Conservation (phyloP, 2,113 vertebrate species). For the Dinomys branickii region DNA sequence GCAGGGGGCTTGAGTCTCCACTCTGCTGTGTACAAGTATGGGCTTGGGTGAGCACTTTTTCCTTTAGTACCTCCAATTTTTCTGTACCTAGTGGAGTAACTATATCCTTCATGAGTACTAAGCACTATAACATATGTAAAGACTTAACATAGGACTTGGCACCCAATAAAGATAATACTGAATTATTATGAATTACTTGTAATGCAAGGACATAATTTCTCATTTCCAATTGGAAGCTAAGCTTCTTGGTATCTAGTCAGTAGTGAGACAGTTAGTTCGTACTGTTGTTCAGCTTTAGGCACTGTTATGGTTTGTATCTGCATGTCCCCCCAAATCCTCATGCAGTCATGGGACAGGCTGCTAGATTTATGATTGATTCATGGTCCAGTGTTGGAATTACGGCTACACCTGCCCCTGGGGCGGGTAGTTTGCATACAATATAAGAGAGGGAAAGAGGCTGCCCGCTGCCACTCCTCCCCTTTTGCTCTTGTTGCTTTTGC, state of each 20-base stretch:
- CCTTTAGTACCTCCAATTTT: background rate
- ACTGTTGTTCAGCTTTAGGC: background rate
- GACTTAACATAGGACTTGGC: background rate
- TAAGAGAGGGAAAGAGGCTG: too few species aligned
- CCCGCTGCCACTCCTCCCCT: too few species aligned
- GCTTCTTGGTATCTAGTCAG: background rate
- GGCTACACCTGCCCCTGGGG: too few species aligned
- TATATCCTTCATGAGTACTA: background rate
- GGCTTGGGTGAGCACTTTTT: background rate
- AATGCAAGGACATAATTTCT: background rate
- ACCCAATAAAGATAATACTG: background rate
- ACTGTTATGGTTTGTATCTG: background rate
- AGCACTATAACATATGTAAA: background rate
- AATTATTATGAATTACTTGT: background rate
- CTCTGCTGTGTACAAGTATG: background rate
- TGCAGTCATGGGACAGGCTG: too few species aligned
- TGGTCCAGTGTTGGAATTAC: too few species aligned
- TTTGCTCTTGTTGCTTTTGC: too few species aligned
- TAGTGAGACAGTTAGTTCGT: background rate
- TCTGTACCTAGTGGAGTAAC: background rate
- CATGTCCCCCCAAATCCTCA: too few species aligned
- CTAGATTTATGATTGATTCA: too few species aligned
- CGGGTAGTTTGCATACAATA: too few species aligned
- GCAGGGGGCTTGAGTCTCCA: background rate
- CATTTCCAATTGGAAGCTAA: constrained; percentile 18